phyloP scores from a whole-genome alignment of 2,113 vertebrate species.

The Catharus minimus region DNA sequence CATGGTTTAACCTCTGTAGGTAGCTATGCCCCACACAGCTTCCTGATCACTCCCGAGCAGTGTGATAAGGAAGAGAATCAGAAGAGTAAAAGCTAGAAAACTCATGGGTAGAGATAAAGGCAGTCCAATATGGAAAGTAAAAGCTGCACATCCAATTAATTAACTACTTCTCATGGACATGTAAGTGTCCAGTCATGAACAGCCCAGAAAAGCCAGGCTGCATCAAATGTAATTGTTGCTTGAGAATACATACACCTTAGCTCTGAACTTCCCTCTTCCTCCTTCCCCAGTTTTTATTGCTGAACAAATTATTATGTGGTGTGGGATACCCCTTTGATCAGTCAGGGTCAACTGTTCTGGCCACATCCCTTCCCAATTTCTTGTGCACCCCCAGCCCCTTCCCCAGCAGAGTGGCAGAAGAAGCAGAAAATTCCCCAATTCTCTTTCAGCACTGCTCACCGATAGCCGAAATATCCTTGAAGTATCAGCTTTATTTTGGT shows the following conservation, averaged over 20 bases:
- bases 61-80: fast-evolving
- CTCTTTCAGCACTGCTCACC: neutral
- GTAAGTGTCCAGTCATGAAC: neutral
- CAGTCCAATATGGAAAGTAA: neutral
- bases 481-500: neutral
- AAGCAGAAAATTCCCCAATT: neutral
- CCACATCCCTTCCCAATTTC: neutral
- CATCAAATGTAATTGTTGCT: fast-evolving
- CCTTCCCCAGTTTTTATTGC: neutral
- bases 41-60: fast-evolving
- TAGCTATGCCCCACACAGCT: neutral
- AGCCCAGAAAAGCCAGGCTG: neutral
- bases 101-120: neutral
- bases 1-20: neutral
- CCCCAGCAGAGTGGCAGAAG: fast-evolving
- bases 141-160: neutral
- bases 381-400: neutral
- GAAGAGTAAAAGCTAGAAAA: neutral
- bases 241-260: neutral
- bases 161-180: neutral
- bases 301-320: neutral
- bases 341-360: neutral
- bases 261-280: neutral
- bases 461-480: neutral
- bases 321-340: neutral